Conservation (phyloP, 1,140 invertebrate species). For the Aphis gossypii region DNA sequence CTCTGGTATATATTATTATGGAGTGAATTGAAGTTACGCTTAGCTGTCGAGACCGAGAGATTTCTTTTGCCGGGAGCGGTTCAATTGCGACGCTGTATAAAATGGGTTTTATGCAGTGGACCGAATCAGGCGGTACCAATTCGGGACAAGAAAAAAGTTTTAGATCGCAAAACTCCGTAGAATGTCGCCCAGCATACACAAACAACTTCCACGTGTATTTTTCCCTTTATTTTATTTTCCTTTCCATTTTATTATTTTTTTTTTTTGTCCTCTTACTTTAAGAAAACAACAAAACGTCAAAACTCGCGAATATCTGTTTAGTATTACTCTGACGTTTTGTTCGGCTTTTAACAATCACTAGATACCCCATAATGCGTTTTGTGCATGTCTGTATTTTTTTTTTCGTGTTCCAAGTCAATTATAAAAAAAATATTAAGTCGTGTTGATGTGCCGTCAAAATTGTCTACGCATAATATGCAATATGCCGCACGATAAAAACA, state of each 20-base stretch:
- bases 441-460: not conserved
- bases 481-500: not conserved
- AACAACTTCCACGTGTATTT: slow-evolving; percentile 44
- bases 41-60: slow-evolving; percentile 40
- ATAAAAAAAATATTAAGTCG: not conserved
- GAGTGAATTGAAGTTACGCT: slow-evolving; percentile 25
- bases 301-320: slow-evolving; percentile 34
- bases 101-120: slow-evolving; percentile 55
- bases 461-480: not conserved
- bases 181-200: slow-evolving; percentile 45
- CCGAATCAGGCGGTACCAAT: slow-evolving; percentile 48
- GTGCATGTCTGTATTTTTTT: not conserved
- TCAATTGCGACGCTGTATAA: slow-evolving; percentile 48
- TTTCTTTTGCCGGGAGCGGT: slow-evolving; percentile 51
- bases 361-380: not conserved
- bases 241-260: not conserved
- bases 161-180: slow-evolving; percentile 43
- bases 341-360: slow-evolving; percentile 17
- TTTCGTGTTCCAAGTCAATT: not conserved
- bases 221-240: slow-evolving; percentile 18
- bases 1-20: slow-evolving; percentile 37
- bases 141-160: slow-evolving; percentile 45
- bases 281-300: slow-evolving; percentile 26
- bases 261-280: not conserved
- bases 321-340: not conserved